These are phyloP conservation scores for Sebastes melanostomus DNA, from an alignment of 2,797 vertebrate species.

Conservation along the genomic window DNA sequence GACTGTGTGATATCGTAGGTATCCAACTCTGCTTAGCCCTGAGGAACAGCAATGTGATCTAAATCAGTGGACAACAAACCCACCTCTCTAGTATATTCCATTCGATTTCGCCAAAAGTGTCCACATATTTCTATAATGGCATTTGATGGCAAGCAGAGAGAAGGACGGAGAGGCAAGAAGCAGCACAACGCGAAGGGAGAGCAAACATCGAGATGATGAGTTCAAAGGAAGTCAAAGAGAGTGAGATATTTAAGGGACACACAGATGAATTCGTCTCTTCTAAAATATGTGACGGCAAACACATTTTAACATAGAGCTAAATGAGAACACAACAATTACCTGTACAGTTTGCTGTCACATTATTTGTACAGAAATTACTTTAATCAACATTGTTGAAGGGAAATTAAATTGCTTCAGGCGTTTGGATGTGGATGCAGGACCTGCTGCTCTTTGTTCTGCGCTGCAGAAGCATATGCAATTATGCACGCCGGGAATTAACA, in stretches of 20 bases:
- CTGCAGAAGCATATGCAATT: constrained; percentile 33
- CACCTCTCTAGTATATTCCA: neutral
- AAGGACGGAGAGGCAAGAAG: neutral
- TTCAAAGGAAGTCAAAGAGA: constrained; percentile 8
- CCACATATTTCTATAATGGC: constrained; percentile 25
- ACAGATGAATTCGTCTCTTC: neutral
- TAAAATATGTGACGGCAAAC: neutral
- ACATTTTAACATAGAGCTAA: neutral
- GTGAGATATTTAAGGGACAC: neutral
- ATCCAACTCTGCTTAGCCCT: constrained; percentile 26
- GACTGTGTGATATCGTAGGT: constrained; percentile 18
- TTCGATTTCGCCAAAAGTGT: neutral
- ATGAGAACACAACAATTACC: neutral
- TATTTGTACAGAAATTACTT: constrained; percentile 14
- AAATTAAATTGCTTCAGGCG: neutral
- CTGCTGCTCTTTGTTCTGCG: constrained; percentile 50
- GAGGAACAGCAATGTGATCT: constrained; percentile 36
- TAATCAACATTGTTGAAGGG: neutral
- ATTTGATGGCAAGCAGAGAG: constrained; percentile 13
- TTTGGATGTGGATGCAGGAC: constrained; percentile 14
- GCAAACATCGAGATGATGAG: constrained; percentile 11
- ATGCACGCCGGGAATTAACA: constrained; percentile 58
- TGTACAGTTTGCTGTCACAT: neutral
- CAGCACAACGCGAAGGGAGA: neutral
- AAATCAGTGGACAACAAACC: constrained; percentile 38